Evolutionary conservation across 2,113 vertebrate species (phyloP).

Genomic region (Lophotis ruficrista): DNA sequence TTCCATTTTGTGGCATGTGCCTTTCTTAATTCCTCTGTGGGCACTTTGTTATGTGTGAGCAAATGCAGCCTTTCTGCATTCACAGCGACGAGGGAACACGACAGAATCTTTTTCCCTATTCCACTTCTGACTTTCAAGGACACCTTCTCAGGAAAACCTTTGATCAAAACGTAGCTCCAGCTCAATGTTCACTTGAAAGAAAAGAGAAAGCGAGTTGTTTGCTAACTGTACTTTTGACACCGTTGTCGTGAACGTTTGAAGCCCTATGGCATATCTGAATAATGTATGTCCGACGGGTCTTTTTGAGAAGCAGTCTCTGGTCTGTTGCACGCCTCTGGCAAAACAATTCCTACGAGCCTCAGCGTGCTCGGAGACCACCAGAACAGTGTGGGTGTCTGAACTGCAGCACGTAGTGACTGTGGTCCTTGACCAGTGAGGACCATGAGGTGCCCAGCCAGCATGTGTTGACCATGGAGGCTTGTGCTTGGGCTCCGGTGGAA

Average conservation of each 20-base stretch:
- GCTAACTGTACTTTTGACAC: neutral
- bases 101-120: neutral
- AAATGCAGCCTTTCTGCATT: neutral
- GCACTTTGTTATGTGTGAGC: neutral
- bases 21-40: neutral
- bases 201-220: neutral
- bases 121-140: neutral
- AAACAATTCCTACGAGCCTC: neutral
- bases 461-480: fast-evolving
- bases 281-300: neutral
- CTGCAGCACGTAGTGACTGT: fast-evolving
- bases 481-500: neutral
- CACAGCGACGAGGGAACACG: neutral
- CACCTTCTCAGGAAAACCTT: neutral
- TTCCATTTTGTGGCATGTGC: neutral
- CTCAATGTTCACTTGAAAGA: neutral
- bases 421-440: neutral
- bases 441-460: neutral
- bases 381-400: neutral
- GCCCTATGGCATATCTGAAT: neutral
- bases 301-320: neutral
- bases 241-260: neutral
- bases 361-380: neutral
- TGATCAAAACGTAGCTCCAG: neutral
- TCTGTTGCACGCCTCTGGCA: neutral